Percentiles rank a stretch among this genome's conserved stretches.
Evolutionary conservation across 2,888 invertebrate species (phyloP).

Genomic region (Gastrophysa polygoni): DNA sequence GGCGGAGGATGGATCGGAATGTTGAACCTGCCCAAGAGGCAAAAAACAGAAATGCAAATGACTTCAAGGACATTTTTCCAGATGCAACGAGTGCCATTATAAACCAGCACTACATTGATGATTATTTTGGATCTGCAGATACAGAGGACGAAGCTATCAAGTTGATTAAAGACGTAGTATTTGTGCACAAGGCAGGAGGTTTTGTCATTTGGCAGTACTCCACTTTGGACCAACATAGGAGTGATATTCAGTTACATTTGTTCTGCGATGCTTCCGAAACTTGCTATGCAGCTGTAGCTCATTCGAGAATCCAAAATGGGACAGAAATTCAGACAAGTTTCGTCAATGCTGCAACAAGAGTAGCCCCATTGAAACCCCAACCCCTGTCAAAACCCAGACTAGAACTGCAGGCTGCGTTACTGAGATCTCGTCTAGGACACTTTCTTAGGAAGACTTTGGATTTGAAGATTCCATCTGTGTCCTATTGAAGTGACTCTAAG

Average conservation of each 20-base stretch:
- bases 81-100: background rate
- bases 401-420: background rate
- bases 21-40: background rate
- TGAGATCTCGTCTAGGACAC: background rate
- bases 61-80: background rate
- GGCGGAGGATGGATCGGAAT: background rate
- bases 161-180: background rate
- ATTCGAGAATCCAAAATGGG: background rate
- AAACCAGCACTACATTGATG: background rate
- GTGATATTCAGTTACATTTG: too few relatives aligned
- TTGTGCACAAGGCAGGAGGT: background rate
- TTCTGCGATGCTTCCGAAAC: too few relatives aligned
- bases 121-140: conserved; percentile 1
- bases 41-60: background rate
- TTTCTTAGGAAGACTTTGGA: background rate
- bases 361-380: background rate
- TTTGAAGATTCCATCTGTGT: conserved; percentile 2
- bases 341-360: background rate
- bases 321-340: background rate
- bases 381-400: conserved; percentile 1
- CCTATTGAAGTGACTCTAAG: conserved; percentile 4
- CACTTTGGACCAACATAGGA: too few relatives aligned
- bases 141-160: background rate
- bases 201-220: too few relatives aligned
- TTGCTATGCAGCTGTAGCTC: too few relatives aligned